These are phyloP conservation scores for Triplophysa bombifrons DNA, from an alignment of 2,797 vertebrate species.

Conservation along the genomic window DNA sequence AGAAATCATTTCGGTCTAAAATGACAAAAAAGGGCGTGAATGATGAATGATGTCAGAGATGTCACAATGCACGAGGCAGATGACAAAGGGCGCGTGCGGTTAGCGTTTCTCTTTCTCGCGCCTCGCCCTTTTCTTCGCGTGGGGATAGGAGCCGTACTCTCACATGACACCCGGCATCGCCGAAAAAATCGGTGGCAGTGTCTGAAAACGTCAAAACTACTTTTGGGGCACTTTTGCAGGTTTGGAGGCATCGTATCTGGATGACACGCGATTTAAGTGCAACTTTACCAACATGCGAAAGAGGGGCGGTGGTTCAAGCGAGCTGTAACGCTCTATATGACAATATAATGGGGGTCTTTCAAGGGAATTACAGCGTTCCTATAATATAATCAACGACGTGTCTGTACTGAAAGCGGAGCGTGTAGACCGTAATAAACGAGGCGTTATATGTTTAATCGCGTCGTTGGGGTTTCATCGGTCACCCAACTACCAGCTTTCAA, in stretches of 20 bases:
- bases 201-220: not conserved
- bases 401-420: not conserved
- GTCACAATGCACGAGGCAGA: slow-evolving; percentile 27
- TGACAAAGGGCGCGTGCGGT: slow-evolving; percentile 64
- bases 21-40: not conserved
- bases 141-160: too few relatives aligned
- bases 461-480: not conserved
- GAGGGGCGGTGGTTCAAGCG: slow-evolving; percentile 43
- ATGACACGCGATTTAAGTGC: not conserved
- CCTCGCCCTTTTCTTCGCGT: slow-evolving; percentile 72
- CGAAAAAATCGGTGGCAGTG: not conserved
- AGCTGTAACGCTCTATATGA: not conserved
- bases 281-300: not conserved
- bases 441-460: not conserved
- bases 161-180: not conserved
- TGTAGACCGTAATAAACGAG: not conserved
- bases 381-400: not conserved
- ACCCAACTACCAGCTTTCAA: not conserved
- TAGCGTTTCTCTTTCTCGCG: slow-evolving; percentile 59
- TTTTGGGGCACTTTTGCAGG: not conserved
- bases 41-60: slow-evolving; percentile 21
- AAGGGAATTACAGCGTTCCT: not conserved
- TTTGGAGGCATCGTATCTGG: not conserved
- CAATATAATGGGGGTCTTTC: not conserved
- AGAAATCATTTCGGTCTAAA: not conserved